phyloP scores from a whole-genome alignment of 1,140 invertebrate genomes.

The Palaemon carinicauda region DNA sequence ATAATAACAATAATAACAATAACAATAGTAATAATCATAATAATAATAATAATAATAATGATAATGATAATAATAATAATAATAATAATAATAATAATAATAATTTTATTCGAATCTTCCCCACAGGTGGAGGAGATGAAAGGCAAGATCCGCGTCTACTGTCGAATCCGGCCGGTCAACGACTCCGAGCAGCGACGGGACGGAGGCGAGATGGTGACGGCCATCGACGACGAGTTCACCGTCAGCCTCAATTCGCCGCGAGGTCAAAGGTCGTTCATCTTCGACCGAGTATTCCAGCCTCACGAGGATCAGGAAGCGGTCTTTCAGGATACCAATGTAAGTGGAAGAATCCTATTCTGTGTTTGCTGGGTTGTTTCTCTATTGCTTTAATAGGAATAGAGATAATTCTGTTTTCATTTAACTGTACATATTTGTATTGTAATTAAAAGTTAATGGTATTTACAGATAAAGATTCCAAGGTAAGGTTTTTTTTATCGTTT shows the following conservation, averaged over 20 bases:
- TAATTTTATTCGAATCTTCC: background rate
- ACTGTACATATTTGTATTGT: too few species aligned
- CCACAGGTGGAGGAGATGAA: conserved; percentile 68
- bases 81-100: too few species aligned
- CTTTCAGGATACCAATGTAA: conserved; percentile 57
- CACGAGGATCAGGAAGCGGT: conserved; percentile 49
- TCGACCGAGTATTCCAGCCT: conserved; percentile 57
- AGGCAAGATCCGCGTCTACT: conserved; percentile 69
- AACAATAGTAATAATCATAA: too few species aligned
- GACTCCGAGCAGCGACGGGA: conserved; percentile 34
- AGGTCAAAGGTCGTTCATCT: conserved; percentile 57
- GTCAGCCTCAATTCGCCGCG: conserved; percentile 27
- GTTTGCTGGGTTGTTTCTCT: background rate
- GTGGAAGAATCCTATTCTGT: background rate
- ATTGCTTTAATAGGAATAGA: too few species aligned
- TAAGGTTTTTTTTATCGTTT: too few species aligned
- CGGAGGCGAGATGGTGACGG: conserved; percentile 7
- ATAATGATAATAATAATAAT: too few species aligned
- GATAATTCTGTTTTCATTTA: too few species aligned
- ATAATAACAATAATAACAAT: too few species aligned
- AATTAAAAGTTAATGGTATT: too few species aligned
- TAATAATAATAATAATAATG: too few species aligned
- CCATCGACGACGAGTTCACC: conserved; percentile 51
- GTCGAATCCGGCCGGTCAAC: conserved; percentile 62
- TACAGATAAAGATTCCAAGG: too few species aligned